phyloP scores from a whole-genome alignment of 2,888 invertebrate genomes.

The Tineola bisselliella region DNA sequence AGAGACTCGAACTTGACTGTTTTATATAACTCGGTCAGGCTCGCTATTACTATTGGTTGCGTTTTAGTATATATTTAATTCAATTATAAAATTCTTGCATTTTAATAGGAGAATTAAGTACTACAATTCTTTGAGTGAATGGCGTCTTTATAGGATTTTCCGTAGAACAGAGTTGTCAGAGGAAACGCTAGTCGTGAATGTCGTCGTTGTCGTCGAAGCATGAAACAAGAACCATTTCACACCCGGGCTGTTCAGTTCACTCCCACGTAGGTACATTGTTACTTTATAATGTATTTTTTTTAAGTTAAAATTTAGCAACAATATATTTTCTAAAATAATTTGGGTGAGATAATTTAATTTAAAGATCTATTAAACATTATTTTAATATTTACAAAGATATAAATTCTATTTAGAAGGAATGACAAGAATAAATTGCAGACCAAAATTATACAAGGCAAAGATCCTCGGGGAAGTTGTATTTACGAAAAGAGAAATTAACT shows the following conservation, averaged over 20 bases:
- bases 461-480: background rate
- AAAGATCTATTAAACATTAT: no score
- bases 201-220: background rate
- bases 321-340: no score
- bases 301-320: no score
- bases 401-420: background rate
- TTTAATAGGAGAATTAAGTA: no score
- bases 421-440: background rate
- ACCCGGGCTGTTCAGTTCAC: background rate
- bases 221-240: conserved; percentile 4
- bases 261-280: no score
- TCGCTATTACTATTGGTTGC: no score
- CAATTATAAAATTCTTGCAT: no score
- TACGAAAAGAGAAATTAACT: background rate
- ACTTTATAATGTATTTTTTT: no score
- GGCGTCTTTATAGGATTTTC: background rate
- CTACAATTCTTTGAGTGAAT: background rate
- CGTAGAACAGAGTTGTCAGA: background rate
- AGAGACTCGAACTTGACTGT: no score
- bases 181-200: background rate
- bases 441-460: background rate
- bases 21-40: no score
- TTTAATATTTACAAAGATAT: background rate
- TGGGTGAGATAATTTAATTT: no score
- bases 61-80: no score